Evolutionary conservation across 2,888 invertebrate genomes (phyloP), one percentile per base, ranked within the genome.

Genomic region (Noctuana brunneofusca): DNA sequence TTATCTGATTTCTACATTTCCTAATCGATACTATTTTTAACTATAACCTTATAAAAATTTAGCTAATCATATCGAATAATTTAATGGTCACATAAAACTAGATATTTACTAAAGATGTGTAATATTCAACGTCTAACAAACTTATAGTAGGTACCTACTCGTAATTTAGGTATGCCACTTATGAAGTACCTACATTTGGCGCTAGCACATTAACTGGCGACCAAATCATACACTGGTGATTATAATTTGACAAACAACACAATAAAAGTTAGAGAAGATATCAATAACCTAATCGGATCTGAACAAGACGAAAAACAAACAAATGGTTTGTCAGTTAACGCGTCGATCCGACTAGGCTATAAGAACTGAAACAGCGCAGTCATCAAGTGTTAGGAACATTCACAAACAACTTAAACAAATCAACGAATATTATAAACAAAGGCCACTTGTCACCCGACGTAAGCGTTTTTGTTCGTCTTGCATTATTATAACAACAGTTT

Each of bases 341-440:
- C 55, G 30, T 46, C 32, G 8, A 53, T 60, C 46, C 20, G 20
- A 22, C 57, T 48, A 22, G 50, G 11, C 18, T 43, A 35, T 35
- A 32, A 50, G 38, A 30, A 38, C 55, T 12, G 50, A 79, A 84
- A 81, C 68, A 73, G 85, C 81, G 56, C 46, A 80, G 86, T 88
- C 86, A 86, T 81, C 80, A 79, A 79, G 87, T 84, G 86, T 81
- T 79, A 85, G 74, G 71, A 79, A 86, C 84, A 85, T 81, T 81
- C 81, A 82, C 84, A 84, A 83, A 84, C 84, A 84, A 82, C 75
- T 80, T 79, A 69, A 86, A 87, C 86, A 87, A 84, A 89, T 89
- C 88, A 89, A 87, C 87, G 81, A 84, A 88, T 87, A 87, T 83
- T 81, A 84, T 85, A 87, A 88, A 89, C 87, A 89, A 89, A 89